Evolutionary conservation across 2,113 vertebrate species (phyloP), one percentile per base, ranked within the genome.

Genomic region (Dolichotis patagonum): DNA sequence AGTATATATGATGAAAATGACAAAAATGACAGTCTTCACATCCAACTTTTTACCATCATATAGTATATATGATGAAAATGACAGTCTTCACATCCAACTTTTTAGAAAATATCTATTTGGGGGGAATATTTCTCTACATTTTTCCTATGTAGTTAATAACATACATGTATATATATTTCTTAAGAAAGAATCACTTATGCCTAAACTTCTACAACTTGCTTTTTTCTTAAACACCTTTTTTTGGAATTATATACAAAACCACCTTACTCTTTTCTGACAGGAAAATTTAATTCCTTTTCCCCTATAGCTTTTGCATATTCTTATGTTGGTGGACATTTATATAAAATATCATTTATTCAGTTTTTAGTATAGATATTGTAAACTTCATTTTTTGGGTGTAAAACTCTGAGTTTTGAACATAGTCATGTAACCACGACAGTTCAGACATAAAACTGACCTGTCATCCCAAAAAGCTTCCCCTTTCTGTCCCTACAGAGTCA

Each of bases 361-460:
- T 75, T 93, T 97, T 87, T 82, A 69, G 56, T 83, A 96, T 63
- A 88, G 1, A 41, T 90, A 71, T 11, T 81, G 20, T 87, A 81
- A 82, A 71, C 41, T 38, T 91, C 8, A 69, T 82, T 88, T 75
- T 49, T 93, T 82, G 22, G 5, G 5, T 32, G 16, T 69, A 71
- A 95, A 77, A 93, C 35, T 95, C 4, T 38, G 30, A 77, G 26
- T 90, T 94, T 88, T 96, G n/a, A 93, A 58, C 58, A 78, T 2
- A 84, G 58, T 63, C 49, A 41, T 43, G 8, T 65, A 73, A 67
- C 56, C 8, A 94, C 26, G 13, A 46, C 26, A 69, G 16, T 88
- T 78, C 62, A 60, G 80, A 63, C 71, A 32, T 19, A 91, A 38
- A 93, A 92, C 54, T 89, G 22, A 35, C 8, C 14, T 24, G n/a